Percentiles rank a stretch among this genome's conserved stretches.
These are phyloP conservation scores for Carapus acus DNA, from an alignment of 2,797 vertebrate genomes.

Conservation along the genomic window DNA sequence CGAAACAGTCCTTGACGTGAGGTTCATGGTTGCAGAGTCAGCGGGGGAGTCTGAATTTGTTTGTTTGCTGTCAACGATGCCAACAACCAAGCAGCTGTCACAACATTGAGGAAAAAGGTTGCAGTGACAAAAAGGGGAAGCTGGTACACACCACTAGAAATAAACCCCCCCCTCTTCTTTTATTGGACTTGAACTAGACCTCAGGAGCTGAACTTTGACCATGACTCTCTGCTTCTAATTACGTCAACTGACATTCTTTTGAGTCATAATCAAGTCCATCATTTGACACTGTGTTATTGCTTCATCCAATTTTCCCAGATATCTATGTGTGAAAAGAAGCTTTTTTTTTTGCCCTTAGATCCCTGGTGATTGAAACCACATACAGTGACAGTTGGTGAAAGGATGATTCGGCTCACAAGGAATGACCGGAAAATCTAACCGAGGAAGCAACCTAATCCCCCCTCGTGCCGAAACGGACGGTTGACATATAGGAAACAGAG, in stretches of 20 bases:
- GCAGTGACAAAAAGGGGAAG: not conserved
- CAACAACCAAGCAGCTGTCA: constrained; percentile 1
- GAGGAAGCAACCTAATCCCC: constrained; percentile 34
- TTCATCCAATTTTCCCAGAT: not conserved
- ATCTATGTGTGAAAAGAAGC: not conserved
- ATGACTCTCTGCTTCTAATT: constrained; percentile 28
- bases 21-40: constrained; percentile 11
- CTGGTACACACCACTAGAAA: constrained; percentile 11
- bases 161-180: constrained; percentile 12
- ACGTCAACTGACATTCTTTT: not conserved
- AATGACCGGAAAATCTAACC: no score
- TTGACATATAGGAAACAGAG: constrained; percentile 29
- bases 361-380: constrained; percentile 5
- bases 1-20: constrained; percentile 3
- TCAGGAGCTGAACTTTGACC: constrained; percentile 29
- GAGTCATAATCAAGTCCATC: not conserved
- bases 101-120: constrained; percentile 2
- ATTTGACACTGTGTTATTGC: constrained; percentile 1
- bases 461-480: constrained; percentile 28
- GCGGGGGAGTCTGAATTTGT: not conserved
- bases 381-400: not conserved
- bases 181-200: constrained; percentile 38
- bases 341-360: not conserved
- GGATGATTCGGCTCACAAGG: no score
- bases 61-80: constrained; percentile 15